Evolutionary conservation across 2,888 invertebrate species (phyloP).

Genomic region (Caenorhabditis macrosperma): DNA sequence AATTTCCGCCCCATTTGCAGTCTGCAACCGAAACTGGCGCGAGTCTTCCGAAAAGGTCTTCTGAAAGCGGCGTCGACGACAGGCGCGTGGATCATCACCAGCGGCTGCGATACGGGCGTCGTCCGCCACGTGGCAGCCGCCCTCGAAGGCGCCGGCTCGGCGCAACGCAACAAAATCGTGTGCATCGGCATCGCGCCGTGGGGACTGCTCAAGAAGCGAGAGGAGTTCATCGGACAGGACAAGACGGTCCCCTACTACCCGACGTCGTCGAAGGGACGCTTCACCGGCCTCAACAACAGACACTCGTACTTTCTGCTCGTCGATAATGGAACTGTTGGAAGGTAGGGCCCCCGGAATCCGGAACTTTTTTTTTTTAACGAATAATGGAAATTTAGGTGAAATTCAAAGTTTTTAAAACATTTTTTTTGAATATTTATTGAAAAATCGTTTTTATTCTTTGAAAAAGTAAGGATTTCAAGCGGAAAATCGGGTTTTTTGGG

Average conservation of each 20-base stretch:
- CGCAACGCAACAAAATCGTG: slow-evolving; percentile 84
- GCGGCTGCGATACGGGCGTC: slow-evolving; percentile 85
- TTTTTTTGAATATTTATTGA: neutral
- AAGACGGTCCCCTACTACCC: slow-evolving; percentile 75
- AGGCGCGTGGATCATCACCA: slow-evolving; percentile 98
- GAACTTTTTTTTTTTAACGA: neutral
- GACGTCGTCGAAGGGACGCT: slow-evolving; percentile 67
- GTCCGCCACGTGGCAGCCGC: slow-evolving; percentile 88
- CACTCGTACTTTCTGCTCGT: slow-evolving; percentile 97
- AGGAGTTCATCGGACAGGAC: slow-evolving; percentile 75
- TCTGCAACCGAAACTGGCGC: slow-evolving; percentile 91
- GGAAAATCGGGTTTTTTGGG: too few relatives aligned
- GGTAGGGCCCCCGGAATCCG: slow-evolving; percentile 29
- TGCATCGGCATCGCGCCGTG: slow-evolving; percentile 98
- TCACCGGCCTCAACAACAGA: slow-evolving; percentile 88
- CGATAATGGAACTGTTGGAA: slow-evolving; percentile 96
- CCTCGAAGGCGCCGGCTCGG: slow-evolving; percentile 74
- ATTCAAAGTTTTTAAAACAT: neutral
- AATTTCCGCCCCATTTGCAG: slow-evolving; percentile 52
- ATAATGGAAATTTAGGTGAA: neutral
- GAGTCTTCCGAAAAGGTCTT: slow-evolving; percentile 93
- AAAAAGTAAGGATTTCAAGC: too few relatives aligned
- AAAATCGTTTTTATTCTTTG: too few relatives aligned
- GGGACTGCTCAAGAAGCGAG: slow-evolving; percentile 87
- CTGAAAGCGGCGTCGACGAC: slow-evolving; percentile 94